Evolutionary conservation across 37 sponge, comb jelly and placozoan species (phyloP).

Genomic region (Diacarnus erythraeanus): DNA sequence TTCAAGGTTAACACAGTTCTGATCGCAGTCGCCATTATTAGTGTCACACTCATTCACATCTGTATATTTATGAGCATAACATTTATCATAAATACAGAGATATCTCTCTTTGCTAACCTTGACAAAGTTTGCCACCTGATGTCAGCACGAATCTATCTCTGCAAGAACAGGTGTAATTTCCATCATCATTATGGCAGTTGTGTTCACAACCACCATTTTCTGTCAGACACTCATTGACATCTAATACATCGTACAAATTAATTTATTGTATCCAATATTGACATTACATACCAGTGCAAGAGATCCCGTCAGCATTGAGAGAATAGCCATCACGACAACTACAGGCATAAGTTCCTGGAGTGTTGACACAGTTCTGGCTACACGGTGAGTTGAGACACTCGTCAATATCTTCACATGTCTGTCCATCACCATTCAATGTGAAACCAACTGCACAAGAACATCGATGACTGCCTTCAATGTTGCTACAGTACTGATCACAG

Average conservation of each 20-base stretch:
- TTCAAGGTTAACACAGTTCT: slow-evolving; percentile 19
- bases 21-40: slow-evolving; percentile 26
- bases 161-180: slow-evolving; percentile 16
- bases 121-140: slow-evolving; percentile 1
- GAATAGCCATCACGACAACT: neutral
- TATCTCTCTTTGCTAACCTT: neutral
- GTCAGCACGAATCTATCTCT: neutral
- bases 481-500: slow-evolving; percentile 3
- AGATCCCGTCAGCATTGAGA: neutral
- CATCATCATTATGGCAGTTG: slow-evolving; percentile 4
- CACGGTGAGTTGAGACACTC: slow-evolving; percentile 1
- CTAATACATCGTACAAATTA: neutral
- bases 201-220: slow-evolving; percentile 31
- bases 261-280: neutral
- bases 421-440: neutral
- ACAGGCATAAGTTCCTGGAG: neutral
- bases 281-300: neutral
- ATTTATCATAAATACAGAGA: too few species aligned
- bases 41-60: slow-evolving; percentile 15
- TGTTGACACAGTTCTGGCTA: slow-evolving; percentile 3
- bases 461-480: neutral
- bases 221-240: slow-evolving; percentile 35
- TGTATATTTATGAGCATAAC: too few species aligned
- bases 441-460: neutral
- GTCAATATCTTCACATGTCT: neutral